Base-by-base conservation (phyloP, 2,113 vertebrate species). In the Dipodomys spectabilis region DNA sequence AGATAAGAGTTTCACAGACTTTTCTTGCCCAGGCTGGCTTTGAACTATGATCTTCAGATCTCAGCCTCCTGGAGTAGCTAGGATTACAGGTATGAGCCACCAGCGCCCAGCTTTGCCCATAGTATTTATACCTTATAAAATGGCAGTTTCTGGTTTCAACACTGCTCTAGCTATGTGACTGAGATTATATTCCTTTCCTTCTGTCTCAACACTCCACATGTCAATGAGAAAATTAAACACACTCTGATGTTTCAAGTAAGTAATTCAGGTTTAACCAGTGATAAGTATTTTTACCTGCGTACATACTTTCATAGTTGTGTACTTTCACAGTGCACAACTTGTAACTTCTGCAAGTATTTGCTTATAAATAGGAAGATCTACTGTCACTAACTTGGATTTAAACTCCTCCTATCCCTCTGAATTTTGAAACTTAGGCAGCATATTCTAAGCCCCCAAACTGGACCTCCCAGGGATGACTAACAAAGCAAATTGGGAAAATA, bases 41-140 rank as follows among this genome's bases (percentile, higher is more conserved):
- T 39, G 39, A 39, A 39, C 39, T 39, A 5, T 39, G 39, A 39
- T 39, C 39, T 39, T 39, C 39, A 39, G 39, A 5, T 39, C 39
- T 5, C 39, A 39, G 39, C 39, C 39, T 39, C 39, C 5, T 39
- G 39, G 39, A 39, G 39, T 39, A 39, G 39, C 39, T 39, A 39
- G 39, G 39, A 39, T 39, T 39, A 39, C 39, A 39, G 39, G 39
- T 5, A 39, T 39, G 39, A 39, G 39, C 39, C 39, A 39, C 39
- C 5, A 5, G 39, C 39, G 39, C 39, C 39, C 39, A 39, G 39
- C 39, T 39, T 39, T 79, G 13, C 39, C 75, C 86, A 90, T 67
- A 71, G 73, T 83, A 64, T 75, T 95, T 87, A 85, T 74, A 44
- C 62, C 16, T 90, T 81, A 72, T 65, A 39, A 94, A 95, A 88